Conservation (phyloP, 2,113 vertebrate species). For the Vicugna pacos region DNA sequence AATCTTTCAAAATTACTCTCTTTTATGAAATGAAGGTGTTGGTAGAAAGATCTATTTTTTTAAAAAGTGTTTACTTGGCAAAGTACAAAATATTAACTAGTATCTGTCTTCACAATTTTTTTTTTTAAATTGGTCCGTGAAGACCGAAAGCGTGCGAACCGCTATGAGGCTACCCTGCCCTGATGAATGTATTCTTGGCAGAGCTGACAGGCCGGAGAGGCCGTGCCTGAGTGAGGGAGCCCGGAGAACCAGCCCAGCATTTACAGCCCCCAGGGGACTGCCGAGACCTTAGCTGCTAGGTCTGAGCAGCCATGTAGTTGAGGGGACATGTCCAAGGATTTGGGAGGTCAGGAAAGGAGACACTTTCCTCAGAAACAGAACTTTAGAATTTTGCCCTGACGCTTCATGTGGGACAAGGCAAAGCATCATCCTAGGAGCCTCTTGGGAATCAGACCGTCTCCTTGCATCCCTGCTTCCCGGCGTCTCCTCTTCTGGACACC, state of each 20-base stretch:
- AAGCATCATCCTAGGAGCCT: background rate
- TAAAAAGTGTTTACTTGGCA: background rate
- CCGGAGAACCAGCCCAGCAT: background rate
- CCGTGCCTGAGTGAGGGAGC: background rate
- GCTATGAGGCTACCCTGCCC: background rate
- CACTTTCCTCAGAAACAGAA: background rate
- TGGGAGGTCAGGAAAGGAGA: background rate
- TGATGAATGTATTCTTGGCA: background rate
- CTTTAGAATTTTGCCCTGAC: background rate
- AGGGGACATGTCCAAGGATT: background rate
- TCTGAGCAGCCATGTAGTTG: background rate
- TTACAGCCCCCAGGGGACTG: background rate
- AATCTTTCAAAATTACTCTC: slow-evolving; percentile 24
- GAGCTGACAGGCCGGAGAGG: background rate
- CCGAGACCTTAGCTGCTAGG: background rate
- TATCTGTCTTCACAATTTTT: background rate
- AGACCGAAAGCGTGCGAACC: background rate
- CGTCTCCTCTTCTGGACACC: background rate
- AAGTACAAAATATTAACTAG: slow-evolving; percentile 7
- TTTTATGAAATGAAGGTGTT: slow-evolving; percentile 5
- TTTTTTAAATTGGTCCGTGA: background rate
- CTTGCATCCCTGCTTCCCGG: background rate
- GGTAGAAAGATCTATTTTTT: background rate
- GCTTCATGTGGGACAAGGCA: background rate
- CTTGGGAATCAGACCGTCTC: background rate